phyloP scores from a whole-genome alignment of 2,888 invertebrate species.

The Hybos culiciformis region DNA sequence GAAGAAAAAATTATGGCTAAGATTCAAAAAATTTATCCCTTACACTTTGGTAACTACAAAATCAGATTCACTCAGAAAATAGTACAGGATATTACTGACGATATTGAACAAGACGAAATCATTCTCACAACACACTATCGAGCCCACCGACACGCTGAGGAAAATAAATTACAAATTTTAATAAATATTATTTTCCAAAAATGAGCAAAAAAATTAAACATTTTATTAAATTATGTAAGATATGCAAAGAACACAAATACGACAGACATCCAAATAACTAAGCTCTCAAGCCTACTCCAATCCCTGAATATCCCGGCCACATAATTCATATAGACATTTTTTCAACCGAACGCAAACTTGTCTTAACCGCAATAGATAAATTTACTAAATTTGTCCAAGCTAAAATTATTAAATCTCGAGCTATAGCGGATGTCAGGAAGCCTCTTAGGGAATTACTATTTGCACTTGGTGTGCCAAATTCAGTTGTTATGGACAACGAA shows the following conservation, averaged over 20 bases:
- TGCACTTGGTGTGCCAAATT: constrained; percentile 11
- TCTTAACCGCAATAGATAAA: constrained; percentile 11
- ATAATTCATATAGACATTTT: constrained; percentile 12
- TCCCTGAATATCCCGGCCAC: constrained; percentile 11
- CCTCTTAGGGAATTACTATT: constrained; percentile 12
- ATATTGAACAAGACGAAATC: constrained; percentile 8
- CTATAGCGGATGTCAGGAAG: constrained; percentile 9
- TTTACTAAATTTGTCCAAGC: constrained; percentile 8
- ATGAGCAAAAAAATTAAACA: constrained; percentile 4
- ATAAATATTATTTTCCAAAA: constrained; percentile 6
- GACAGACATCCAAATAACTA: constrained; percentile 11
- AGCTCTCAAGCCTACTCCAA: constrained; percentile 7
- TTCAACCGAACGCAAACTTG: constrained; percentile 8
- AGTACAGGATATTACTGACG: constrained; percentile 3
- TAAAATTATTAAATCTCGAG: constrained; percentile 6
- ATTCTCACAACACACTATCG: constrained; percentile 3
- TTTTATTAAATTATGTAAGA: constrained; percentile 3
- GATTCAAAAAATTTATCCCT: constrained; percentile 8
- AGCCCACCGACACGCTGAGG: constrained; percentile 4
- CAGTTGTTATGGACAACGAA: constrained; percentile 13
- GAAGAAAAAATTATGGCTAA: constrained; percentile 7
- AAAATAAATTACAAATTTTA: constrained; percentile 5
- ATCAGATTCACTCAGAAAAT: constrained; percentile 7
- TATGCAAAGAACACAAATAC: constrained; percentile 10
- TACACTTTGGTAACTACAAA: constrained; percentile 6